Evolutionary conservation across 2,888 invertebrate species (phyloP).

Genomic region (Apodemia hepburni): DNA sequence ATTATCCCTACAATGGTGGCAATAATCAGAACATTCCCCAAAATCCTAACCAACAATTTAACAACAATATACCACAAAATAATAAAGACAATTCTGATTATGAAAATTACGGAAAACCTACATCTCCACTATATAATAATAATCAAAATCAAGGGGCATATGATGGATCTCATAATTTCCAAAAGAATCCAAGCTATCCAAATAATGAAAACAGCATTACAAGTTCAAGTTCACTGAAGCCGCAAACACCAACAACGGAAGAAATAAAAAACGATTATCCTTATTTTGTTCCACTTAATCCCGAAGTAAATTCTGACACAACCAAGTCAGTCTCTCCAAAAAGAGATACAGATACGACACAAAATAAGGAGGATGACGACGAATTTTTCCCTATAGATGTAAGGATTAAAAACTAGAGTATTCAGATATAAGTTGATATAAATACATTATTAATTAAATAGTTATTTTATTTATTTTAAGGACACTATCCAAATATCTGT

Average conservation of each 20-base stretch:
- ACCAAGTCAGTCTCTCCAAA: constrained; percentile 54
- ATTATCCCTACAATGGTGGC: not conserved
- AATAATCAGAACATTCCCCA: constrained; percentile 15
- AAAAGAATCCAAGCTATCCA: constrained; percentile 19
- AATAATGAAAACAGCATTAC: constrained; percentile 16
- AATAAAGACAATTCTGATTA: not conserved
- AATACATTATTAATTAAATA: not conserved
- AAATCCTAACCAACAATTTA: constrained; percentile 20
- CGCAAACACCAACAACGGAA: constrained; percentile 38
- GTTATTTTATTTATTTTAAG: not conserved
- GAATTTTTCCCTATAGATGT: constrained; percentile 47
- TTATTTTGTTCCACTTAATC: constrained; percentile 52
- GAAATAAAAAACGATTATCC: constrained; percentile 48
- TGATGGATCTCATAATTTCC: not conserved
- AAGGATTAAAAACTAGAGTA: constrained; percentile 47
- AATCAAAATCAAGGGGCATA: not conserved
- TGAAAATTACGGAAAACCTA: not conserved
- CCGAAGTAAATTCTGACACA: constrained; percentile 42
- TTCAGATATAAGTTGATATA: not conserved
- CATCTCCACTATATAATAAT: constrained; percentile 17
- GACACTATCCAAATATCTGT: not conserved
- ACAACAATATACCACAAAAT: constrained; percentile 23
- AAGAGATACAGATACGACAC: constrained; percentile 47
- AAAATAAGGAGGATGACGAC: constrained; percentile 46
- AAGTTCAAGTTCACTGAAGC: constrained; percentile 21